Conservation (phyloP, 2,113 vertebrate species). For the Alouatta palliata region DNA sequence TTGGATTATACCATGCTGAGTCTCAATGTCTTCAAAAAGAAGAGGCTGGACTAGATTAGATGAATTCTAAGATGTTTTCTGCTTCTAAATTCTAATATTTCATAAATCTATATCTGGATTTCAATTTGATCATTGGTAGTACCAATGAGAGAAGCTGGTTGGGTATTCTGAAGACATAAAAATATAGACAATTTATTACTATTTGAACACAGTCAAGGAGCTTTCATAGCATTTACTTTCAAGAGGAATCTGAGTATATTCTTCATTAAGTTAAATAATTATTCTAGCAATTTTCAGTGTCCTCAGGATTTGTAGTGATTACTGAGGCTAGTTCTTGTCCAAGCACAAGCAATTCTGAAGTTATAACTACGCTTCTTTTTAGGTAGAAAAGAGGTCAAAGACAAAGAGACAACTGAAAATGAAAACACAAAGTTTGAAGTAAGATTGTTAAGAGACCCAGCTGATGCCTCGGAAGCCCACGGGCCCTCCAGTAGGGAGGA, state of each 20-base stretch:
- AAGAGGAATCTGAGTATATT: neutral
- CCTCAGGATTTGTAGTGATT: neutral
- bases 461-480: conserved; percentile 73
- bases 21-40: neutral
- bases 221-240: neutral
- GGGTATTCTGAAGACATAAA: conserved; percentile 20
- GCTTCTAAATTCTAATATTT: conserved; percentile 35
- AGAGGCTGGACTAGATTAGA: neutral
- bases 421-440: conserved; percentile 77
- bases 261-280: conserved; percentile 4
- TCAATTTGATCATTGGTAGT: neutral
- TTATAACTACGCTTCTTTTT: conserved; percentile 35
- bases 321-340: neutral
- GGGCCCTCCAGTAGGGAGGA: conserved; percentile 69
- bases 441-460: conserved; percentile 76
- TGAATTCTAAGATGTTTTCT: conserved; percentile 12
- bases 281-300: neutral
- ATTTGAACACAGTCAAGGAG: conserved; percentile 2
- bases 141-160: neutral
- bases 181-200: neutral
- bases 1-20: neutral
- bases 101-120: conserved; percentile 20
- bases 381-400: conserved; percentile 86
- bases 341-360: neutral
- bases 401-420: conserved; percentile 82